Percentiles rank a stretch among this genome's conserved stretches.
Evolutionary conservation across 2,797 vertebrate genomes (phyloP).

Genomic region (Dendrocincla tyrannina): DNA sequence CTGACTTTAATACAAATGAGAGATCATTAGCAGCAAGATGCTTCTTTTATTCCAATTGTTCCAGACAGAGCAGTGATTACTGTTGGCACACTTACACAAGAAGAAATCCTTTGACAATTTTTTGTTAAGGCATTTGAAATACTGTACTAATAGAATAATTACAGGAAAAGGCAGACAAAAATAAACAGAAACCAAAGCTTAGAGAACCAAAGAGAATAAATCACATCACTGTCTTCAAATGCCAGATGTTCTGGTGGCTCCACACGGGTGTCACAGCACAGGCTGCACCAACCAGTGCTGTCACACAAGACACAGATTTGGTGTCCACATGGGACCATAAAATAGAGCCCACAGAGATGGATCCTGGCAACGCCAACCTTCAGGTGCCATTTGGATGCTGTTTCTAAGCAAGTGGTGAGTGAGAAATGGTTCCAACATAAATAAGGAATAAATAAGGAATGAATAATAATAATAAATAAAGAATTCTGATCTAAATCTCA

Average conservation of each 20-base stretch:
- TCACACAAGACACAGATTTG: rapidly evolving
- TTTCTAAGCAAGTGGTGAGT: background rate
- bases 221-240: rapidly evolving
- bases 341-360: rapidly evolving
- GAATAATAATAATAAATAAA: background rate
- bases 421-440: background rate
- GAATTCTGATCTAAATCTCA: background rate
- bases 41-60: background rate
- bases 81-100: background rate
- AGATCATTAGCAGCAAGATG: background rate
- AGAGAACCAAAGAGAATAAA: background rate
- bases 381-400: background rate
- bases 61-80: background rate
- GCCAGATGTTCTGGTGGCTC: rapidly evolving
- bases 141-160: background rate
- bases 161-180: background rate
- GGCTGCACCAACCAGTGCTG: background rate
- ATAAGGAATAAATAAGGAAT: background rate
- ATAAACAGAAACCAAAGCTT: background rate
- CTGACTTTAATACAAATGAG: background rate
- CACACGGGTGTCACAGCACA: background rate
- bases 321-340: rapidly evolving
- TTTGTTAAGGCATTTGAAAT: background rate
- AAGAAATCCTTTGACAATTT: conserved; percentile 11
- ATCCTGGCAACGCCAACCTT: background rate